Evolutionary conservation across 2,888 invertebrate species (phyloP).

Genomic region (Drosophila hamatofila): DNA sequence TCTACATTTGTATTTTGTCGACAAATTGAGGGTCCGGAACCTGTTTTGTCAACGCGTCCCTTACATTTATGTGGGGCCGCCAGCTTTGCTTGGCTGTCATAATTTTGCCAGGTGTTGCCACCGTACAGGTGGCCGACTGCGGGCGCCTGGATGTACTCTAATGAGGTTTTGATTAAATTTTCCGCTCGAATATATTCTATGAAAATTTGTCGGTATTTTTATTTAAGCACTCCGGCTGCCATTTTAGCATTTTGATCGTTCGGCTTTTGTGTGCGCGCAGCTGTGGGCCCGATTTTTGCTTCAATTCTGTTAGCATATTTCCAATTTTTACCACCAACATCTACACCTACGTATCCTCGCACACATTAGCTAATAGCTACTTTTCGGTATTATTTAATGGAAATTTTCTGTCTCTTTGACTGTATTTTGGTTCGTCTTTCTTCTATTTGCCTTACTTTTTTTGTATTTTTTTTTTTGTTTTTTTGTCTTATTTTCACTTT

Average conservation of each 20-base stretch:
- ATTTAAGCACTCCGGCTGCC: conserved; percentile 36
- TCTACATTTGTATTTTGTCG: conserved; percentile 9
- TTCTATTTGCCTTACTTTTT: neutral
- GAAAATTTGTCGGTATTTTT: conserved; percentile 39
- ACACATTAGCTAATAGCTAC: conserved; percentile 7
- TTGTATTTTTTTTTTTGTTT: neutral
- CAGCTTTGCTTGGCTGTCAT: conserved; percentile 49
- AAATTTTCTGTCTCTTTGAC: conserved; percentile 18
- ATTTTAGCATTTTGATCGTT: conserved; percentile 22
- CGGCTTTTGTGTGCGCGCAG: conserved; percentile 23
- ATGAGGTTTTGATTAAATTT: conserved; percentile 76
- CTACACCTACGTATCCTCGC: conserved; percentile 7
- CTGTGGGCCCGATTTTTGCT: conserved; percentile 28
- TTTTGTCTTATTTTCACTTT: conserved; percentile 12
- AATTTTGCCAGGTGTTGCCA: conserved; percentile 38
- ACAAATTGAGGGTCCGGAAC: conserved; percentile 46
- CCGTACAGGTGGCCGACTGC: neutral
- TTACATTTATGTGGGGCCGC: conserved; percentile 7
- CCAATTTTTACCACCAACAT: conserved; percentile 24
- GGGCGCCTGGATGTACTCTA: conserved; percentile 11
- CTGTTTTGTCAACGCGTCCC: conserved; percentile 33
- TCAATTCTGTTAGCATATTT: conserved; percentile 55
- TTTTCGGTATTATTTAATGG: conserved; percentile 25
- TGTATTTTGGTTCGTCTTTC: neutral
- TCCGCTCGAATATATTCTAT: conserved; percentile 44